Conservation (phyloP, 92 coral and sea anemone genomes). For the Meandrina meandrites region DNA sequence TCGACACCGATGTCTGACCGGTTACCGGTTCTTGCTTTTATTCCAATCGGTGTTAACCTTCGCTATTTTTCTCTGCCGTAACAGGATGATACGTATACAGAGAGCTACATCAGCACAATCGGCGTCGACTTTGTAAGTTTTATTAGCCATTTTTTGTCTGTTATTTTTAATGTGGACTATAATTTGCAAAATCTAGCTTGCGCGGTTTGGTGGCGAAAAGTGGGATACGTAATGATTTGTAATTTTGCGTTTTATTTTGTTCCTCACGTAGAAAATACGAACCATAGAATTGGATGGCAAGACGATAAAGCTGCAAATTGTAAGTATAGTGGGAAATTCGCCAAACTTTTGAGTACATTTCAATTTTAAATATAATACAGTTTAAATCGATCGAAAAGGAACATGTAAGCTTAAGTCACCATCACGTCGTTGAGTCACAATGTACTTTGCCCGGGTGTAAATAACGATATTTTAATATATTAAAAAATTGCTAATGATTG, state of each 20-base stretch:
- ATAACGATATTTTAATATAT: slow-evolving; percentile 6
- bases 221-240: slow-evolving; percentile 24
- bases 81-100: slow-evolving; percentile 98
- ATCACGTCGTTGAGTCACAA: slow-evolving; percentile 25
- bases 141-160: neutral
- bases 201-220: slow-evolving; percentile 23
- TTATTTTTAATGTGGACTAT: neutral
- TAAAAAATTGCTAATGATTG: slow-evolving; percentile 21
- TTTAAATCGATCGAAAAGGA: slow-evolving; percentile 18
- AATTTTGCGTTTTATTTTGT: slow-evolving; percentile 29
- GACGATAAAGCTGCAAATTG: slow-evolving; percentile 99
- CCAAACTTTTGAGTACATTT: neutral
- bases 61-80: slow-evolving; percentile 26
- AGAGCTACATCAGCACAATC: slow-evolving; percentile 99
- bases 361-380: slow-evolving; percentile 2
- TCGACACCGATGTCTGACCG: slow-evolving; percentile 41
- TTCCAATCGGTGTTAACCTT: slow-evolving; percentile 48
- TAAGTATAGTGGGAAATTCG: slow-evolving; percentile 55
- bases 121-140: slow-evolving; percentile 99
- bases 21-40: slow-evolving; percentile 39
- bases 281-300: slow-evolving; percentile 99
- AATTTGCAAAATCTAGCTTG: neutral
- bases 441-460: slow-evolving; percentile 31
- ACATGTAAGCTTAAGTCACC: slow-evolving; percentile 12
- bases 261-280: slow-evolving; percentile 88